Evolutionary conservation across 2,113 vertebrate genomes (phyloP), one percentile per base, ranked within the genome.

Genomic region (Poeciliopsis prolifica): DNA sequence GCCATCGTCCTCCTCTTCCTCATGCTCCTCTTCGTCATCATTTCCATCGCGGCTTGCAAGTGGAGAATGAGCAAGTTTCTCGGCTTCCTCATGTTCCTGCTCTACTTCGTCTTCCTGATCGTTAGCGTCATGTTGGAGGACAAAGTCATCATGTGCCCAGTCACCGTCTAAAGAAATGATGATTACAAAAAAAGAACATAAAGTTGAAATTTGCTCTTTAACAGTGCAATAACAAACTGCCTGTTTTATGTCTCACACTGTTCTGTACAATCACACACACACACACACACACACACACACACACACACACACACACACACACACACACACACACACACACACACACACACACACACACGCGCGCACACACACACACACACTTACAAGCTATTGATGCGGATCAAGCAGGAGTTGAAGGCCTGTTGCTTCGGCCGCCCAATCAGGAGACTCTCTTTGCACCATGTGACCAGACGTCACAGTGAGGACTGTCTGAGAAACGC

Each of bases 1-100:
- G 92, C 94, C 87, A 95, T 95, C 19, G 94, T 95, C 31, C 92
- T 95, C 68, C 94, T 94, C 82, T 95, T 95, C 92, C 86, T 95
- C 80, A 95, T 95, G 94, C 92, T 95, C 15, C 88, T 94, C 74
- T 95, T 95, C 8, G 94, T 95, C 91, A 95, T 92, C 69, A 74
- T 91, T 29, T 95, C 94, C 89, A 95, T 95, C 29, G 94, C 89
- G 0, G 72, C 72, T 30, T 94, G 94, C 86, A 93, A 91, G 61
- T 95, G 94, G 94, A 93, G 1, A 68, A 94, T 95, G 94, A 95
- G 94, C 89, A 95, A 94, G 78, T 0, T 87, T 1, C 86, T 95
- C 44, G 94, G 94, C 60, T 48, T 90, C 0, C 0, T 90, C 64
- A 95, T 95, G 94, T 95, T 95, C 80, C 0, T 95, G 84, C 92